Evolutionary conservation across 1,140 invertebrate species (phyloP), one percentile per base, ranked within the genome.

Genomic region (Zaprionus nigranus): DNA sequence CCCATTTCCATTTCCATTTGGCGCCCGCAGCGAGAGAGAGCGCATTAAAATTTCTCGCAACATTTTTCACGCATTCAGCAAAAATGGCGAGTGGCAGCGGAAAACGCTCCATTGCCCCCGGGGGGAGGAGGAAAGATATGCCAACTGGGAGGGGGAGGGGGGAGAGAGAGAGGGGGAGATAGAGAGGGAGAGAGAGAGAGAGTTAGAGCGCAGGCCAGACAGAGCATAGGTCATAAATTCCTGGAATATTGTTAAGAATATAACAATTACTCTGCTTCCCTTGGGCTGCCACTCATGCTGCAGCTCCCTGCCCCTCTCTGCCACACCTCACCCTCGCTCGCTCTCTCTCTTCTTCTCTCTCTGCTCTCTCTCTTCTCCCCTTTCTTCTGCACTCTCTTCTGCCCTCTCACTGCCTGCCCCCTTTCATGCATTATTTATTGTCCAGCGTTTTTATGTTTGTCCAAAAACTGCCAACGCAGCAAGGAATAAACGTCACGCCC

Each of bases 231-330:
- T 85, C 85, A 84, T 88, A 88, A 88, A 88, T 88, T 66, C 85
- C 79, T 70, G 65, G 69, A 85, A 90, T 90, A 90, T 90, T 88
- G 81, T 88, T 85, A 88, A 88, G 81, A 81, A 85, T 90, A 90
- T 85, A 90, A 88, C 78, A 88, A 88, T 90, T 80, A 67, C 59
- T 74, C 57, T 74, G 36, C 24, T 20, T 34, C 15, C 56, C 28
- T 11, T 26, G 17, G 28, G 40, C 2, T 17, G 3, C 13, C 36
- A 38, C 36, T 38, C 36, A 15, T 2, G 3, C n/a, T n/a, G 2
- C 22, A 59, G 17, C 7, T 24, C 6, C 6, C 26, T 30, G 12
- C 51, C 59, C 28, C 71, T 66, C 38, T 62, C 51, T 59, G 54
- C 34, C 38, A 61, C 30, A n/a, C n/a, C n/a, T n/a, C n/a, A n/a